Base-by-base conservation (phyloP, 1,140 invertebrate genomes). In the Pteromalus puparum region DNA sequence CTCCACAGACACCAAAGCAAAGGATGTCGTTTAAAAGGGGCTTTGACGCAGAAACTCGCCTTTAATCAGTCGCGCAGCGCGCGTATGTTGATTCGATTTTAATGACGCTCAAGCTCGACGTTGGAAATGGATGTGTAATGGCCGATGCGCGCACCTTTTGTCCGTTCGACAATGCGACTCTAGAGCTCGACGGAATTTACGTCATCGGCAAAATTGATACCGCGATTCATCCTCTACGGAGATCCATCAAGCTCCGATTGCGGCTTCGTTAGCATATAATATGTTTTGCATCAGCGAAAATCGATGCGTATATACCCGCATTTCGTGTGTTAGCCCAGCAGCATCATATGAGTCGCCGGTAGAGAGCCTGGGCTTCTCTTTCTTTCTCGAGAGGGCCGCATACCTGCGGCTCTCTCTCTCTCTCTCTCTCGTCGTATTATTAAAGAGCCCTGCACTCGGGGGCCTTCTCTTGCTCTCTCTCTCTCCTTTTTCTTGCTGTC, bases 381-480 rank as follows among this genome's bases (percentile, higher is more conserved):
- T 82, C 72, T 53, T 38, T 74, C 72, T 82, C 83, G 78, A 83
- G 82, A 72, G 82, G 87, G 53, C 84, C 82, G 84, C 21, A 53
- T 83, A 79, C 86, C 87, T 86, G 85, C 84, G 83, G 86, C 80
- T 75, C 85, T 75, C 21, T 26, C 48, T 21, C 30, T 73, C 42
- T 48, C 81, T 82, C 85, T 79, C 82, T 83, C 76, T 68, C 82
- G 87, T 86, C 87, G 87, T 90, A 86, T 90, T 90, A 90, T 90
- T 90, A 90, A 90, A 89, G 89, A 89, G 85, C 88, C 86, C 74
- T 77, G 82, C 85, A 73, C 85, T 75, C 21, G 24, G 26, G n/a
- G 26, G 65, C 42, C 48, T 81, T 82, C 85, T 79, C 82, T 86
- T 85, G n/a, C 76, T 67, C 82, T 75, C 84, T 82, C 38, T 89